Percentiles rank a stretch among this genome's conserved stretches.
phyloP scores from a whole-genome alignment of 1,140 invertebrate species.

The Saccostrea cuccullata region DNA sequence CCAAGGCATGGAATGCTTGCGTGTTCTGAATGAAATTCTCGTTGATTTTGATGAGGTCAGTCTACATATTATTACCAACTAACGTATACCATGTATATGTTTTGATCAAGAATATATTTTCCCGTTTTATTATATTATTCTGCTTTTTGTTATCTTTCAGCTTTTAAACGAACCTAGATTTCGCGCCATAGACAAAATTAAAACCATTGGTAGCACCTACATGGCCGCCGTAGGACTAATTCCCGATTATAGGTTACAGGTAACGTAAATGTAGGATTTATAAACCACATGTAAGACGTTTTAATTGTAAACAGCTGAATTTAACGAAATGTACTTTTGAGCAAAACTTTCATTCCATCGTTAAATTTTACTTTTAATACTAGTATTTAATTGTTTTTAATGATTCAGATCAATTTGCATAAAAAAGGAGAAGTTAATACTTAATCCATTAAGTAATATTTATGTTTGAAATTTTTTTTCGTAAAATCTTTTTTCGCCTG shows the following conservation, averaged over 20 bases:
- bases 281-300: not conserved
- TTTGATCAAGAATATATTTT: not conserved
- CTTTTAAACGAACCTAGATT: constrained; percentile 81
- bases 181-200: constrained; percentile 95
- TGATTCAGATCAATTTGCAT: no score
- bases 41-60: constrained; percentile 93
- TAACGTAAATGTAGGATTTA: no score
- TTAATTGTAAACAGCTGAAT: not conserved
- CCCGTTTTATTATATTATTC: no score
- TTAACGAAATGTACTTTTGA: no score
- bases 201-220: constrained; percentile 97
- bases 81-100: no score
- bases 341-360: no score
- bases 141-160: constrained; percentile 58
- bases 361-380: no score
- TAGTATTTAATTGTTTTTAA: no score
- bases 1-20: constrained; percentile 93
- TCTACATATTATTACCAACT: not conserved
- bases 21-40: constrained; percentile 97
- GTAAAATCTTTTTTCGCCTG: no score
- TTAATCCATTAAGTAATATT: no score
- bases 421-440: no score
- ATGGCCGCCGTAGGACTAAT: constrained; percentile 95
- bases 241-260: constrained; percentile 73
- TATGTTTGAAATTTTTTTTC: no score